Base-by-base conservation (phyloP, 2,888 invertebrate species). In the Abscondita cerata region DNA sequence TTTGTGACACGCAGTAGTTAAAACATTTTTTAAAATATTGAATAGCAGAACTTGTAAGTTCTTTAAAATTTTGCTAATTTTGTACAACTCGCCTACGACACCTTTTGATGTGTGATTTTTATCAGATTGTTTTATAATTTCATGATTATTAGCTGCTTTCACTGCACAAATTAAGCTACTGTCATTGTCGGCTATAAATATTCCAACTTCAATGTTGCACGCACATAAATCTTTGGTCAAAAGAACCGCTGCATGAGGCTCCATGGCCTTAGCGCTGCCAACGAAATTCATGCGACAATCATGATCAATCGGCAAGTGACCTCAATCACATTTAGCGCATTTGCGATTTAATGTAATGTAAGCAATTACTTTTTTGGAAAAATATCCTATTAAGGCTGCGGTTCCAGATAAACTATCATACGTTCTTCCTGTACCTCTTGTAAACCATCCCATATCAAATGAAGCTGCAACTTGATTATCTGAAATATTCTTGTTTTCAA, bases 211-310 rank as follows among this genome's bases (percentile, higher is more conserved):
- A n/a, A n/a, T n/a, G n/a, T n/a, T n/a, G n/a, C n/a, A n/a, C n/a
- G n/a, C n/a, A n/a, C n/a, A n/a, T n/a, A n/a, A n/a, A n/a, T n/a
- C n/a, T n/a, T n/a, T n/a, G n/a, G n/a, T n/a, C n/a, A n/a, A n/a
- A n/a, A n/a, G n/a, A n/a, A n/a, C n/a, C n/a, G n/a, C 40, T 47
- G 64, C 62, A 59, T 70, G 54, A 25, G 72, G 62, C 51, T 75
- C 70, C 72, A 74, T 73, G 1, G 69, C 70, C 64, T 74, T 75
- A 0, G 70, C 70, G 53, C 66, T 66, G 4, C 70, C 72, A 6
- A 19, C 18, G 46, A 70, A 74, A 61, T 73, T 73, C 6, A 55
- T 8, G 18, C 70, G 52, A 31, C 72, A 73, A 47, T 68, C 68
- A 58, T 72, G 70, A 34, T 70, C 64, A 1, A 47, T 18, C 1